A percentile compares a stretch with the other conserved stretches of the same genome.
These are phyloP conservation scores for Odontomyia ornata DNA, from an alignment of 2,888 invertebrate genomes.

Conservation along the genomic window DNA sequence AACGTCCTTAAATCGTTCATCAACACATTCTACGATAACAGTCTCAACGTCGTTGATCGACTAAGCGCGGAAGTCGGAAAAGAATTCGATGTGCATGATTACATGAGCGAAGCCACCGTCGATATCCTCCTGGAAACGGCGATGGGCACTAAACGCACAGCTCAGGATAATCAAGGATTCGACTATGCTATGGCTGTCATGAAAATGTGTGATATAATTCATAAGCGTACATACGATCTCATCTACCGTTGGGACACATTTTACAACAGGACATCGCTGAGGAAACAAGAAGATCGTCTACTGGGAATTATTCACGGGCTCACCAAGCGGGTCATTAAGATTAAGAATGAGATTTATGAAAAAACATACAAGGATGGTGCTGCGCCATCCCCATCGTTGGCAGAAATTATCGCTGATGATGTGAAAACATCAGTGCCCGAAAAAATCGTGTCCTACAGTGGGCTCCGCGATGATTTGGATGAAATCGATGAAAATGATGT, in stretches of 20 bases:
- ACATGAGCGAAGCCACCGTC: conserved; percentile 82
- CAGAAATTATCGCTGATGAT: conserved; percentile 60
- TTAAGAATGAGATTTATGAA: conserved; percentile 70
- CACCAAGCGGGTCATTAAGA: conserved; percentile 73
- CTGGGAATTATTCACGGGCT: conserved; percentile 78
- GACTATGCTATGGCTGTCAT: conserved; percentile 87
- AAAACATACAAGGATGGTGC: conserved; percentile 66
- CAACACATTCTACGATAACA: conserved; percentile 79
- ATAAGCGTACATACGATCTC: conserved; percentile 78
- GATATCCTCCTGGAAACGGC: conserved; percentile 83
- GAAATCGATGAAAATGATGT: conserved; percentile 83
- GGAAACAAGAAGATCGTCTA: conserved; percentile 73
- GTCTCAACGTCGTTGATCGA: conserved; percentile 73
- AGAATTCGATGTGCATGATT: conserved; percentile 79
- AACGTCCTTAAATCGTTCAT: conserved; percentile 84
- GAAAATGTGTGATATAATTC: conserved; percentile 86
- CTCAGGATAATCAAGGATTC: conserved; percentile 75
- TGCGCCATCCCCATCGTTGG: conserved; percentile 62
- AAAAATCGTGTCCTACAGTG: conserved; percentile 54
- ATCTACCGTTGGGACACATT: conserved; percentile 77
- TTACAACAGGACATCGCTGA: conserved; percentile 76
- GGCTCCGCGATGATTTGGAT: conserved; percentile 80
- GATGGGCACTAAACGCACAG: conserved; percentile 81
- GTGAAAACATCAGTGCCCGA: neutral
- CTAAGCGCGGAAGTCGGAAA: conserved; percentile 74